phyloP scores from a whole-genome alignment of 2,888 invertebrate genomes.

The Hirudinaria manillensis region DNA sequence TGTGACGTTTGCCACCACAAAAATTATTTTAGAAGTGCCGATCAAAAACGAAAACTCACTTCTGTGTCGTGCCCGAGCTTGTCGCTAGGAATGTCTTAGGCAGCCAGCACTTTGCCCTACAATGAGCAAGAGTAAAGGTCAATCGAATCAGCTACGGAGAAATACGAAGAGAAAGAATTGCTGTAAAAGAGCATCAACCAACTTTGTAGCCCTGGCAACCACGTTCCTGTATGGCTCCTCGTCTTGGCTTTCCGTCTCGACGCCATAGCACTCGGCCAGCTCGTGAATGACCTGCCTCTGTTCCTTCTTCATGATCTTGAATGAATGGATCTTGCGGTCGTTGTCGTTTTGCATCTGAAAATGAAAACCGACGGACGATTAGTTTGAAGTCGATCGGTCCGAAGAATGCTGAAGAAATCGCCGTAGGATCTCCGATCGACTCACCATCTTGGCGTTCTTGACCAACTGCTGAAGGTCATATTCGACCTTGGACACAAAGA shows the following conservation, averaged over 20 bases:
- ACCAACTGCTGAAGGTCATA: constrained; percentile 78
- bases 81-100: too few species aligned
- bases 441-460: constrained; percentile 75
- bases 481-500: constrained; percentile 75
- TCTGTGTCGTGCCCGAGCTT: too few species aligned
- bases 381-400: neutral
- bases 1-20: too few species aligned
- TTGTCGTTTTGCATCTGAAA: constrained; percentile 17
- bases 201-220: constrained; percentile 54
- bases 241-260: constrained; percentile 87
- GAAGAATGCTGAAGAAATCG: too few species aligned
- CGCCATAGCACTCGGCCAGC: constrained; percentile 86
- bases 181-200: constrained; percentile 31
- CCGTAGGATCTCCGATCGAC: constrained; percentile 32
- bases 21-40: too few species aligned
- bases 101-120: too few species aligned
- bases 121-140: too few species aligned
- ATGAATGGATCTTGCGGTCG: constrained; percentile 65
- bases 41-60: too few species aligned
- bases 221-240: constrained; percentile 90
- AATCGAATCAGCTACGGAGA: too few species aligned
- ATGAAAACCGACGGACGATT: neutral
- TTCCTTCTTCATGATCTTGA: constrained; percentile 85
- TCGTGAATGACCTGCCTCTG: constrained; percentile 89
- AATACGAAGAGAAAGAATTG: too few species aligned